Conservation (phyloP, 2,797 vertebrate genomes). For the Gouania willdenowi region DNA sequence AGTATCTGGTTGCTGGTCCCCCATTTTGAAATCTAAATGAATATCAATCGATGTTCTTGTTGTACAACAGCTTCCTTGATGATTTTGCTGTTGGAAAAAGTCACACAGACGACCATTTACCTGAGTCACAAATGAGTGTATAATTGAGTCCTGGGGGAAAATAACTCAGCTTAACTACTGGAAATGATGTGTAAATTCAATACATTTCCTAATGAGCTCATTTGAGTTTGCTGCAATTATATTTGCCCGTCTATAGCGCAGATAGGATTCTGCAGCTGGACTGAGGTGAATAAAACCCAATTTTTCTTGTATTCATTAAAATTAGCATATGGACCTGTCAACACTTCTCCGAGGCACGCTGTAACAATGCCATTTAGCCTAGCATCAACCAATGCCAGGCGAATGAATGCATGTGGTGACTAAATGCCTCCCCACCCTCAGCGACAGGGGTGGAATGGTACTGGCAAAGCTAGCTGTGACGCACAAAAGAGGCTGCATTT, state of each 20-base stretch:
- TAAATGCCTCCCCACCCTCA: conserved; percentile 83
- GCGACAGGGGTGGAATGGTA: conserved; percentile 76
- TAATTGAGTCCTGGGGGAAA: conserved; percentile 95
- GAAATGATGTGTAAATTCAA: conserved; percentile 97
- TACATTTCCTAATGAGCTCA: conserved; percentile 94
- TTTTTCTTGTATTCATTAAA: conserved; percentile 94
- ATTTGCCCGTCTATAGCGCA: conserved; percentile 87
- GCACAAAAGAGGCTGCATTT: conserved; percentile 75
- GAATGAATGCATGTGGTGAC: conserved; percentile 87
- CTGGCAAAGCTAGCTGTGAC: conserved; percentile 77
- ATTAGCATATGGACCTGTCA: conserved; percentile 99
- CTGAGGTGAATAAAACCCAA: conserved; percentile 79
- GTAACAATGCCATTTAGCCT: conserved; percentile 99
- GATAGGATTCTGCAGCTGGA: conserved; percentile 90
- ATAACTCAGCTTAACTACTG: conserved; percentile 97
- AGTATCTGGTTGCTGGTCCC: conserved; percentile 42
- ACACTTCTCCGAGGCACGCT: conserved; percentile 91
- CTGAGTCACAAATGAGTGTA: conserved; percentile 94
- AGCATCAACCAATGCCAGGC: conserved; percentile 90
- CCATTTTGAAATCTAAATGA: conserved; percentile 57
- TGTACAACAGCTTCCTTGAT: conserved; percentile 70
- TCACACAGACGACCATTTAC: conserved; percentile 80
- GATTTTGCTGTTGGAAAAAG: conserved; percentile 74
- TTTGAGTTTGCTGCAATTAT: conserved; percentile 91
- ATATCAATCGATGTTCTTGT: conserved; percentile 65